Evolutionary conservation across 2,113 vertebrate species (phyloP).

Genomic region (Aleadryas rufinucha): DNA sequence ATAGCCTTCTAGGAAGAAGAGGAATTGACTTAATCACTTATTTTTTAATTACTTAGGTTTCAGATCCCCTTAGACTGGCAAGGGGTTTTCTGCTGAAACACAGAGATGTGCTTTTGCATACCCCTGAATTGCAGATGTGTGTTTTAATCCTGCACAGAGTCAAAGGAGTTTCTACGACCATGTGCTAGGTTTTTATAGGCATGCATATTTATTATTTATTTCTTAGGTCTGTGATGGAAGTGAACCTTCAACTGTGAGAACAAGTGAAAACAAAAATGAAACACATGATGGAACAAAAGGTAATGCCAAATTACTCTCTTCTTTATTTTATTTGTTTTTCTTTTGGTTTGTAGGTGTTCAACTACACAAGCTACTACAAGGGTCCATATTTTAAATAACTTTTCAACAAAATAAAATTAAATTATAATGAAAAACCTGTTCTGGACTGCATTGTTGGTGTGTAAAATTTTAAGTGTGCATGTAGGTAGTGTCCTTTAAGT

Average conservation of each 20-base stretch:
- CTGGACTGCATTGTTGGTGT: background rate
- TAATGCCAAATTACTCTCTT: slow-evolving; percentile 53
- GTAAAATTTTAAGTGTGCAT: background rate
- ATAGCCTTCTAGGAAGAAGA: background rate
- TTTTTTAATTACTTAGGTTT: background rate
- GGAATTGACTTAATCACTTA: background rate
- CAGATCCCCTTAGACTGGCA: background rate
- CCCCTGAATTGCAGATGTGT: background rate
- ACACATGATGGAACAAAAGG: slow-evolving; percentile 72
- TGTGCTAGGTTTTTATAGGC: background rate
- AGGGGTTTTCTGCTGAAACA: background rate
- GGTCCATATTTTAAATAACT: background rate
- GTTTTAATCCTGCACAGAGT: background rate
- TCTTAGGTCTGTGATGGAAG: slow-evolving; percentile 70
- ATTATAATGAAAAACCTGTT: background rate
- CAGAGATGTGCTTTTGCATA: background rate
- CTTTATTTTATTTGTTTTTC: background rate
- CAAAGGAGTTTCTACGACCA: background rate
- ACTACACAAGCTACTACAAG: background rate
- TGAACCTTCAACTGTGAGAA: slow-evolving; percentile 60
- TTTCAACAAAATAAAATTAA: background rate
- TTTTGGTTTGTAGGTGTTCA: background rate
- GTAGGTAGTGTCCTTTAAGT: background rate
- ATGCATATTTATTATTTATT: slow-evolving; percentile 26
- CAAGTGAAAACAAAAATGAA: slow-evolving; percentile 72